phyloP scores from a whole-genome alignment of 2,888 invertebrate species.

The Cryptus armator region DNA sequence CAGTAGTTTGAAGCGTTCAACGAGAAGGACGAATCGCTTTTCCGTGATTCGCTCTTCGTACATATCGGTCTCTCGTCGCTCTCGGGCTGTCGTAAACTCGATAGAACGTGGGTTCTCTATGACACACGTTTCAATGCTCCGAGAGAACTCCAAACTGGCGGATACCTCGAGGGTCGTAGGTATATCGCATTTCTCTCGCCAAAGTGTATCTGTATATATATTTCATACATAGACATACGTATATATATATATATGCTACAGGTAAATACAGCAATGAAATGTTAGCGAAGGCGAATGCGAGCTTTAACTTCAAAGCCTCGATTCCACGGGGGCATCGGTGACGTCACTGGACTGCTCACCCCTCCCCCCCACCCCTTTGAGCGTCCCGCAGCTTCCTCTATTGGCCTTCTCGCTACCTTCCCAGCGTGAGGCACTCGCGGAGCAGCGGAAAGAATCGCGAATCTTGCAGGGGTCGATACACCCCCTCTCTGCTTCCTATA shows the following conservation, averaged over 20 bases:
- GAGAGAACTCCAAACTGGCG: conserved; percentile 3
- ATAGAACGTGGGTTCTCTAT: conserved; percentile 30
- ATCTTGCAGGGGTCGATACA: conserved; percentile 81
- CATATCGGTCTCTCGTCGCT: conserved; percentile 39
- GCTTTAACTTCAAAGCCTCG: conserved; percentile 50
- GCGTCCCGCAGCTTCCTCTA: conserved; percentile 42
- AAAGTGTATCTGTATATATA: background rate
- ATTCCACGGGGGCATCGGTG: conserved; percentile 61
- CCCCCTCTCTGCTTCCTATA: conserved; percentile 71
- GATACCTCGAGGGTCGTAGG: background rate
- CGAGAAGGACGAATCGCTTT: conserved; percentile 47
- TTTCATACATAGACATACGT: conserved; percentile 4
- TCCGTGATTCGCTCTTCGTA: conserved; percentile 24
- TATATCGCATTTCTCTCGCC: background rate
- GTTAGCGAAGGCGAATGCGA: conserved; percentile 21
- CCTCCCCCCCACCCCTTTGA: background rate
- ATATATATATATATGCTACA: conserved; percentile 6
- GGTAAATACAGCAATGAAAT: conserved; percentile 26
- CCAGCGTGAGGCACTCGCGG: conserved; percentile 43
- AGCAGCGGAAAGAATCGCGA: conserved; percentile 78
- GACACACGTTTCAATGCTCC: conserved; percentile 12
- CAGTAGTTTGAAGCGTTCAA: conserved; percentile 31
- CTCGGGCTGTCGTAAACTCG: conserved; percentile 27
- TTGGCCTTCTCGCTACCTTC: conserved; percentile 42
- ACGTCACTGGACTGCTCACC: conserved; percentile 60